These are phyloP conservation scores for Chaetoderma sp. DNA, from an alignment of 2,888 invertebrate species.

Conservation along the genomic window DNA sequence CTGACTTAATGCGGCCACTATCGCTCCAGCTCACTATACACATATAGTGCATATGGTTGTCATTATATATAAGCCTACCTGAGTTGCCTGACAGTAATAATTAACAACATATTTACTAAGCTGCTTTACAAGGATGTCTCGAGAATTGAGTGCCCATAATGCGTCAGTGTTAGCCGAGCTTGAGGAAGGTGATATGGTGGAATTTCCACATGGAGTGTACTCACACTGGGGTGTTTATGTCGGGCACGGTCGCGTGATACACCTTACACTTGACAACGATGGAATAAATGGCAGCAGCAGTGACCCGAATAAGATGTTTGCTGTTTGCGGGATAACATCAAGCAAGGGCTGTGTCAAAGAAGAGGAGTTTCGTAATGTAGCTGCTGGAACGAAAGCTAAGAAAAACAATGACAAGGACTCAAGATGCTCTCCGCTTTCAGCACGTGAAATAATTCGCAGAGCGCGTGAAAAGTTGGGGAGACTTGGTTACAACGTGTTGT, in stretches of 20 bases:
- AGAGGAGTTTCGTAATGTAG: slow-evolving; percentile 41
- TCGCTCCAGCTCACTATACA: no score
- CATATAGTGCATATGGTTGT: no score
- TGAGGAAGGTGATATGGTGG: slow-evolving; percentile 45
- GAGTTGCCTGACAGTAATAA: no score
- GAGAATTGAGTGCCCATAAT: no score
- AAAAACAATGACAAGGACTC: slow-evolving; percentile 48
- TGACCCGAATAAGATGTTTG: slow-evolving; percentile 35
- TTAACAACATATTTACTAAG: no score
- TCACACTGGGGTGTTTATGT: slow-evolving; percentile 52
- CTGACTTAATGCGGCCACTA: no score
- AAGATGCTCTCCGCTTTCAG: no score
- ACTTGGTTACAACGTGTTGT: slow-evolving; percentile 63
- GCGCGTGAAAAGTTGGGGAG: slow-evolving; percentile 58
- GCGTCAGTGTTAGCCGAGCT: slow-evolving; percentile 27
- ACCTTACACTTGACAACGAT: slow-evolving; percentile 45
- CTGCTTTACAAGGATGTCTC: no score
- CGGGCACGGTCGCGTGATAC: slow-evolving; percentile 39
- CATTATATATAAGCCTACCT: no score
- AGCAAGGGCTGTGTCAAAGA: slow-evolving; percentile 41
- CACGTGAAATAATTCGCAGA: slow-evolving; percentile 54
- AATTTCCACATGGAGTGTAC: slow-evolving; percentile 48
- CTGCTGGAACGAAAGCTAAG: slow-evolving; percentile 31
- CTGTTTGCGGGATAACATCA: slow-evolving; percentile 40
- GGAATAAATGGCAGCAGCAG: slow-evolving; percentile 34